Conservation (phyloP, 2,113 vertebrate genomes). For the Setophaga kirtlandii region DNA sequence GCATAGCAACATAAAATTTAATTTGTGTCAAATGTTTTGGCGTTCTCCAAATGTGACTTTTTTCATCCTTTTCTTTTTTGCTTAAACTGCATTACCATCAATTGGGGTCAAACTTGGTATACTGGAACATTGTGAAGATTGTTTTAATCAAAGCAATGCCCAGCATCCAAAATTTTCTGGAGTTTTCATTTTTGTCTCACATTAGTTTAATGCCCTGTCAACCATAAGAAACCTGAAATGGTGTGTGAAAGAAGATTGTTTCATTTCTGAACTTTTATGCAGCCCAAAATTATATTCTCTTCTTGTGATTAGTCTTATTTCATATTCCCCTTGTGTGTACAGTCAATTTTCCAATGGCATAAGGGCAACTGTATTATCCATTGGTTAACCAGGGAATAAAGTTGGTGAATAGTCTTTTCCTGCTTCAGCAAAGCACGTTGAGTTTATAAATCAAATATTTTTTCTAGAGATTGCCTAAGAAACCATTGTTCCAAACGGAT, state of each 20-base stretch:
- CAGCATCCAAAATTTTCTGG: not conserved
- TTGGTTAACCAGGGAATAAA: not conserved
- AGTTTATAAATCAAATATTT: not conserved
- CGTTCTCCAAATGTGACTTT: not conserved
- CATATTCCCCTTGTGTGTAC: not conserved
- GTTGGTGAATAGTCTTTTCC: not conserved
- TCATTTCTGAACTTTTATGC: not conserved
- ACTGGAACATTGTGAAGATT: not conserved
- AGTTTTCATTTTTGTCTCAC: not conserved
- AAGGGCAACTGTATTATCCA: not conserved
- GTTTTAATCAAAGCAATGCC: not conserved
- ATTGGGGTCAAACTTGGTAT: not conserved
- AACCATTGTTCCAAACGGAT: not conserved
- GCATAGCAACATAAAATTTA: conserved; percentile 43
- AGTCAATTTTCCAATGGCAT: not conserved
- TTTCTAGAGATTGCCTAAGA: not conserved
- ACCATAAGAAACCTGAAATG: not conserved
- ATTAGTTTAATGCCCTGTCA: not conserved
- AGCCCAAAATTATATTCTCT: not conserved
- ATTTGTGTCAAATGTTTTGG: conserved; percentile 44
- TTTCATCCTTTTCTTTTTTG: conserved; percentile 19
- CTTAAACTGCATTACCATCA: not conserved
- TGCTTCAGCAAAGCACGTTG: not conserved
- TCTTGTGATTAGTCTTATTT: not conserved
- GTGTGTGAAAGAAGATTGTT: not conserved